Evolutionary conservation across 2,113 vertebrate genomes (phyloP).

Genomic region (Setophaga kirtlandii): DNA sequence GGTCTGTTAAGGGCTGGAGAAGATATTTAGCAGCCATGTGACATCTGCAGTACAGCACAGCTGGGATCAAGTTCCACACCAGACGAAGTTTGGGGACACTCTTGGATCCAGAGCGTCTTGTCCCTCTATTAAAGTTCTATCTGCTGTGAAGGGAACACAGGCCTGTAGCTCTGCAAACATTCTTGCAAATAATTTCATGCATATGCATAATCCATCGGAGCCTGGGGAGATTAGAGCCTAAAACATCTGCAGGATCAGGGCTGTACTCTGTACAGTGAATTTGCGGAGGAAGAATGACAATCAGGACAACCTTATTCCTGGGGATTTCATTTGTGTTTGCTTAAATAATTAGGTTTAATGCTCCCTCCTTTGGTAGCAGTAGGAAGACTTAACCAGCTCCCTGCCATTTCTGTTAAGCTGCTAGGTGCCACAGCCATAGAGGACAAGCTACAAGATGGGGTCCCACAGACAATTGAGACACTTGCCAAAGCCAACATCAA

Average conservation of each 20-base stretch:
- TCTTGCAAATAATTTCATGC: not conserved
- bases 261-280: not conserved
- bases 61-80: not conserved
- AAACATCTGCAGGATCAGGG: not conserved
- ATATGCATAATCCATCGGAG: not conserved
- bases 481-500: constrained; percentile 91
- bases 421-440: constrained; percentile 91
- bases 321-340: not conserved
- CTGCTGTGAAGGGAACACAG: not conserved
- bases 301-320: not conserved
- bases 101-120: not conserved
- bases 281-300: not conserved
- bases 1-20: not conserved
- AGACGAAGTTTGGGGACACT: not conserved
- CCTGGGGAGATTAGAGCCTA: not conserved
- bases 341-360: not conserved
- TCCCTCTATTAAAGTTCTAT: not conserved
- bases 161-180: not conserved
- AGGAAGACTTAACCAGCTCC: not conserved
- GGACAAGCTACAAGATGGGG: constrained; percentile 94
- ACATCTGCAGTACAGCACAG: not conserved
- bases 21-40: not conserved
- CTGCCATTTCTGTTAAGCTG: constrained; percentile 69
- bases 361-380: not conserved
- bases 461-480: constrained; percentile 89